Evolutionary conservation across 2,888 invertebrate genomes (phyloP), one percentile per base, ranked within the genome.

Genomic region (Aricia artaxerxes): DNA sequence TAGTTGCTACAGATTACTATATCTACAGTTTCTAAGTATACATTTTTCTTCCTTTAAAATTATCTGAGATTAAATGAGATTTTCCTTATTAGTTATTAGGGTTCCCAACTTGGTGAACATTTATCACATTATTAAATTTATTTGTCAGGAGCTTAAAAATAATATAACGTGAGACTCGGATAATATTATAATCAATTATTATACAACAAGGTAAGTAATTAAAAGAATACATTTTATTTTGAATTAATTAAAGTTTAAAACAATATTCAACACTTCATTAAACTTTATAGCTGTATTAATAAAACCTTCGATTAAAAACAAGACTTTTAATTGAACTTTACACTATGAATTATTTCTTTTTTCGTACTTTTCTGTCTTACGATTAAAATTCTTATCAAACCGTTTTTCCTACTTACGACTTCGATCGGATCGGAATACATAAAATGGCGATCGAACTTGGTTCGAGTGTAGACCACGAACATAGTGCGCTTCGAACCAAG

Each of bases 81-180:
- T 78, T 78, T 78, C 73, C 78, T 78, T 78, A 78, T 75, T 75
- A 44, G 73, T 73, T 13, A 4, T 13, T 31, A 75, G 75, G 75
- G 75, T 75, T 75, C 4, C 11, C 53, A 75, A 16, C 16, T 57
- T 57, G 13, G 57, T 3, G 53, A 13, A 16, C 57, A 16, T 57
- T 16, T 57, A 57, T 57, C 4, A 13, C 53, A 4, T 16, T 16
- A 13, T 4, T 57, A 16, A 57, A 57, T 49, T 49, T 0, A 49
- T 49, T 49, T 49, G 9, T 49, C 49, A 49, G 2, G 2, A 49
- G 49, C 11, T 2, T 44, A 44, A 6, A 44, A 44, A 40, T 40
- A 44, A 44, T 44, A 44, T 44, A 44, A 44, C 6, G 44, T 9
- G 44, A 44, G 2, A 44, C 44, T 9, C 44, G 44, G 9, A 44